Conservation (phyloP, 2,797 vertebrate species). For the Leucoraja ocellata region DNA sequence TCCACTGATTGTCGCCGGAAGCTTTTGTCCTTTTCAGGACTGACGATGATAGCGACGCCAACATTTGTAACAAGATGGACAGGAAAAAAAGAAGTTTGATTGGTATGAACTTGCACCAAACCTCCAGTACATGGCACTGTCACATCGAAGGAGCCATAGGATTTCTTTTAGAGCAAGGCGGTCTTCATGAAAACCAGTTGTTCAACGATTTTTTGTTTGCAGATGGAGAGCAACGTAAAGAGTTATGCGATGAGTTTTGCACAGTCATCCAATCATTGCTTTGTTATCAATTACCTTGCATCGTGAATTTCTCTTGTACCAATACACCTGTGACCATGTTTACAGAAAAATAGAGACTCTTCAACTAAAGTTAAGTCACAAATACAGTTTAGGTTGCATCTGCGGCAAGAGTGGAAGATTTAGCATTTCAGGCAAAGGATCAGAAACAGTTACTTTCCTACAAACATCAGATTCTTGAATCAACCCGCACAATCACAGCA, state of each 20-base stretch:
- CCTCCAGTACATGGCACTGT: slow-evolving; percentile 24
- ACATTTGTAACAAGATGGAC: too few species aligned
- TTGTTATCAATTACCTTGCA: neutral
- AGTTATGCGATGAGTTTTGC: neutral
- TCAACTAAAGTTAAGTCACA: neutral
- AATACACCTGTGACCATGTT: neutral
- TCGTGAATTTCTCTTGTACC: neutral
- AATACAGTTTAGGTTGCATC: too few species aligned
- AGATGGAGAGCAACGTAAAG: neutral
- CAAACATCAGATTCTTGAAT: too few species aligned
- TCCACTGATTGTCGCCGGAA: too few species aligned
- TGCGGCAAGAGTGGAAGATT: too few species aligned
- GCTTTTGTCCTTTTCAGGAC: too few species aligned
- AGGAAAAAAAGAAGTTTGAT: neutral
- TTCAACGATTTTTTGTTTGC: neutral
- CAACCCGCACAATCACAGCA: too few species aligned
- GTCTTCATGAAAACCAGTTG: neutral
- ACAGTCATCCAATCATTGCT: neutral
- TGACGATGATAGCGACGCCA: too few species aligned
- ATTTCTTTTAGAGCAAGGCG: neutral
- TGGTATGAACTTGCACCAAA: neutral
- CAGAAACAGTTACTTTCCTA: too few species aligned
- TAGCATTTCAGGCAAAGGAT: too few species aligned
- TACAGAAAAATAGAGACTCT: neutral
- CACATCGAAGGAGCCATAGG: neutral